phyloP scores from a whole-genome alignment of 2,113 vertebrate species.

The pig (Sus scrofa) region DNA sequence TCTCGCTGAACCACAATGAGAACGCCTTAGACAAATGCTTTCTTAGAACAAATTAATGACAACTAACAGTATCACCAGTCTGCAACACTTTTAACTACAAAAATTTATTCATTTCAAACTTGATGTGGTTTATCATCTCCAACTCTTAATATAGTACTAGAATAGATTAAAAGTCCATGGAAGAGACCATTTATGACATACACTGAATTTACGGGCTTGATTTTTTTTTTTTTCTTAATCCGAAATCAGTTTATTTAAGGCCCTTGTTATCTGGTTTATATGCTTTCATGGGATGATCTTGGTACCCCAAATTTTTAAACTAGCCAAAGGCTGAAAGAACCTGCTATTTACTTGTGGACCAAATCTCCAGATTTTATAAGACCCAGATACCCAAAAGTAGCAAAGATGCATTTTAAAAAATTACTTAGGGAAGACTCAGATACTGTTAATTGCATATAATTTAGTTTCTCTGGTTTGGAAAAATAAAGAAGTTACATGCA shows the following conservation, averaged over 20 bases:
- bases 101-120: conserved; percentile 33
- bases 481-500: conserved; percentile 21
- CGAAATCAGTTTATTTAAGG: not conserved
- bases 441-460: not conserved
- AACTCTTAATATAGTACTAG: not conserved
- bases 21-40: not conserved
- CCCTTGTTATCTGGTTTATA: not conserved
- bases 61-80: not conserved
- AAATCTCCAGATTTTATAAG: conserved; percentile 17
- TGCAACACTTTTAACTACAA: not conserved
- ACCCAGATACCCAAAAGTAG: not conserved
- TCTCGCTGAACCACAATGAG: too few species aligned
- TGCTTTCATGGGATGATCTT: not conserved
- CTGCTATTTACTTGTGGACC: not conserved
- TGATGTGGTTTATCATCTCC: not conserved
- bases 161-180: not conserved
- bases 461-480: conserved; percentile 47
- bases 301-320: not conserved
- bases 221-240: not conserved
- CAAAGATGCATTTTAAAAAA: not conserved
- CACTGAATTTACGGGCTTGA: not conserved
- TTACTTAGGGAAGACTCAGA: not conserved
- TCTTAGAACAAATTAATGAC: not conserved
- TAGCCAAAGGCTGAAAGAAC: not conserved
- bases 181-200: not conserved